These are phyloP conservation scores for Subanguina moxae DNA, from an alignment of 1,140 invertebrate species.

Conservation along the genomic window DNA sequence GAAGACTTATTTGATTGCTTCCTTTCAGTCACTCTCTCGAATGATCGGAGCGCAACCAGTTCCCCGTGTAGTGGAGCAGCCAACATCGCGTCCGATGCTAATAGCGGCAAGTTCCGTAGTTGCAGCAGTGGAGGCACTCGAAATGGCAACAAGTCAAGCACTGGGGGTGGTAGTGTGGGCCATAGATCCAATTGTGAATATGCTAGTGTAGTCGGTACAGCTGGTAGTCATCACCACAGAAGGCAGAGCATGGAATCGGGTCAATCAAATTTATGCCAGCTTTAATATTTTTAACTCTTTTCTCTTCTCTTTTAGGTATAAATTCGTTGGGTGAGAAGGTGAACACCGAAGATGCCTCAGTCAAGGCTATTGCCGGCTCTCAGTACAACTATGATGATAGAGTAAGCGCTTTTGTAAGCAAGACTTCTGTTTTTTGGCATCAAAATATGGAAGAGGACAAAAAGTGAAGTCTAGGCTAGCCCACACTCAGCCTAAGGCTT, in stretches of 20 bases:
- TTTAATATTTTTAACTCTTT: not conserved
- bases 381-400: slow-evolving; percentile 57
- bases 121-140: not conserved
- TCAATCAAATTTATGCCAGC: not conserved
- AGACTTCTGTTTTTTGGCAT: no score
- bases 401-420: slow-evolving; percentile 31
- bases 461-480: no score
- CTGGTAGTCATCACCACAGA: not conserved
- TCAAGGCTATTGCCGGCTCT: slow-evolving; percentile 54
- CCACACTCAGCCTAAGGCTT: no score
- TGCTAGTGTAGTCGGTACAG: not conserved
- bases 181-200: not conserved
- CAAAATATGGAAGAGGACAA: no score
- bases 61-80: not conserved
- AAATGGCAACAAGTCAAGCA: not conserved
- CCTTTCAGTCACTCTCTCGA: not conserved
- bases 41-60: not conserved
- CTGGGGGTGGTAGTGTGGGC: not conserved
- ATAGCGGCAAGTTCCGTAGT: no score
- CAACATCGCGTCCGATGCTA: not conserved
- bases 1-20: not conserved
- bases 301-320: slow-evolving; percentile 20
- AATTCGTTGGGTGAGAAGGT: slow-evolving; percentile 48
- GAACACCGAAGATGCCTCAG: slow-evolving; percentile 57
- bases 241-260: slow-evolving; percentile 12